A percentile compares a stretch with the other conserved stretches of the same genome.
Evolutionary conservation across 1,140 invertebrate genomes (phyloP).

Genomic region (Danaus melanippus): DNA sequence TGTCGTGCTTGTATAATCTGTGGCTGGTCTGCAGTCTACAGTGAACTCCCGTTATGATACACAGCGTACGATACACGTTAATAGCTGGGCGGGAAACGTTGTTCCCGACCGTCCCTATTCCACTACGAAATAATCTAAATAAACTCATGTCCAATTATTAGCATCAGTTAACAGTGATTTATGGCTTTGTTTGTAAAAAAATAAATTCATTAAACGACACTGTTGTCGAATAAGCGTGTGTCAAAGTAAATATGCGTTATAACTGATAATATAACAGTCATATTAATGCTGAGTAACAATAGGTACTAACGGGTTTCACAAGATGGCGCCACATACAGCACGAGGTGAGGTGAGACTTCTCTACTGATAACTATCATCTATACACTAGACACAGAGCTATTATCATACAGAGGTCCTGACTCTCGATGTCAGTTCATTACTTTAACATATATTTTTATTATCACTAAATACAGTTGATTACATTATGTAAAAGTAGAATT

Average conservation of each 20-base stretch:
- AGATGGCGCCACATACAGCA: constrained; percentile 40
- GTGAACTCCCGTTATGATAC: too few relatives aligned
- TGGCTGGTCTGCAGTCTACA: too few relatives aligned
- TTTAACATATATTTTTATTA: too few relatives aligned
- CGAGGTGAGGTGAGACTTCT: constrained; percentile 47
- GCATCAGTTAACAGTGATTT: constrained; percentile 43
- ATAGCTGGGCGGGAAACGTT: constrained; percentile 46
- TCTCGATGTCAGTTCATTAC: too few relatives aligned
- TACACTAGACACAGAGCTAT: constrained; percentile 40
- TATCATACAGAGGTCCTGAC: constrained; percentile 14
- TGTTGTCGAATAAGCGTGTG: not conserved
- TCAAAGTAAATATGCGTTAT: constrained; percentile 6
- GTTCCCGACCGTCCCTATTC: constrained; percentile 45
- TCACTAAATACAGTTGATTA: too few relatives aligned
- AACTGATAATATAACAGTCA: not conserved
- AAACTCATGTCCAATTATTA: constrained; percentile 59
- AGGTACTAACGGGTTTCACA: too few relatives aligned
- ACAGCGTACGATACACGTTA: constrained; percentile 36
- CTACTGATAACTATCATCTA: constrained; percentile 52
- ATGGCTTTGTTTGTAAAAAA: constrained; percentile 22
- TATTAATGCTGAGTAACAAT: not conserved
- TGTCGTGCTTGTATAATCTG: too few relatives aligned
- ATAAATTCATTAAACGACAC: constrained; percentile 3
- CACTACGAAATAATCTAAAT: constrained; percentile 52
- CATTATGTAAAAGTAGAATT: too few relatives aligned